A percentile compares a stretch with the other conserved stretches of the same genome.
Conservation (phyloP, 2,797 vertebrate species). For the Danio tinwini region DNA sequence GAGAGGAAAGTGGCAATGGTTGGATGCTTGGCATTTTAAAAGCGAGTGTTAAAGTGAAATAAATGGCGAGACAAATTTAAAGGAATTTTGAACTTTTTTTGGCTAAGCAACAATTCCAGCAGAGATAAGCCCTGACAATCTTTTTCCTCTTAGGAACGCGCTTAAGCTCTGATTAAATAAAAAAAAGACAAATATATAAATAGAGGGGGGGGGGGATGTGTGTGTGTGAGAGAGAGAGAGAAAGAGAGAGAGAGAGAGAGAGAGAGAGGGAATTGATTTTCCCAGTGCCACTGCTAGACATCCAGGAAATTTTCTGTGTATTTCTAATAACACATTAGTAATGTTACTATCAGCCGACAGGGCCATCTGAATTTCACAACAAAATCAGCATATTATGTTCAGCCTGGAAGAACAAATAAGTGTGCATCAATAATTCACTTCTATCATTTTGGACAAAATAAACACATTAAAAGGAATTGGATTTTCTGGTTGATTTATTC, state of each 20-base stretch:
- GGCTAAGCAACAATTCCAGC: conserved; percentile 1
- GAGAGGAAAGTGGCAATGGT: conserved; percentile 16
- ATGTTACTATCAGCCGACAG: neutral
- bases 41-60: neutral
- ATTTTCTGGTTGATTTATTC: neutral
- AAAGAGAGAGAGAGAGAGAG: neutral
- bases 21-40: conserved; percentile 4
- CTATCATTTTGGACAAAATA: neutral
- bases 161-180: neutral
- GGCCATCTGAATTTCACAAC: neutral
- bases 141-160: neutral
- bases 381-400: neutral
- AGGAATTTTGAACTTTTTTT: neutral
- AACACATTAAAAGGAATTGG: neutral
- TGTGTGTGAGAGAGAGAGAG: neutral
- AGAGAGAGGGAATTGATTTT: neutral
- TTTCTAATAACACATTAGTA: neutral
- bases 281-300: conserved; percentile 7
- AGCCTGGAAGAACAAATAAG: neutral
- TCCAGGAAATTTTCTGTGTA: conserved; percentile 1
- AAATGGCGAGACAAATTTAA: neutral
- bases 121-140: conserved; percentile 22
- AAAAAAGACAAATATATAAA: neutral
- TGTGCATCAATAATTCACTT: neutral
- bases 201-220: neutral